Evolutionary conservation across 2,888 invertebrate species (phyloP).

Genomic region (Papilio protenor): DNA sequence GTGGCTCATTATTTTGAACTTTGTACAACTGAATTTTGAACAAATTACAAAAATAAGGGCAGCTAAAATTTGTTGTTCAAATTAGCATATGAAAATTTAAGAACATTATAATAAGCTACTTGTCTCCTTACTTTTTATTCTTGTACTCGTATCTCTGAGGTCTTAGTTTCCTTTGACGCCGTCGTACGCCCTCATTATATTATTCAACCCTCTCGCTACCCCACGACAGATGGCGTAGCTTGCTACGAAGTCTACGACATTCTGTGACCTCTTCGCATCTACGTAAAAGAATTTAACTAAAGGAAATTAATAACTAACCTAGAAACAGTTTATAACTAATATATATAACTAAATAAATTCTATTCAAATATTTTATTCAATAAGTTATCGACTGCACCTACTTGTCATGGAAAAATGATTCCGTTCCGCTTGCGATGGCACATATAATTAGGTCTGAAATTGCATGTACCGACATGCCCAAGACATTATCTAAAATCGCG

Average conservation of each 20-base stretch:
- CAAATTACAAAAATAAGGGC: neutral
- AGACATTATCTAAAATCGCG: conserved; percentile 47
- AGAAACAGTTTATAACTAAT: no score
- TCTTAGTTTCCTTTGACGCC: conserved; percentile 42
- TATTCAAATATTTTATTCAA: conserved; percentile 27
- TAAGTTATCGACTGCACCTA: neutral
- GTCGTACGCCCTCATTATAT: conserved; percentile 15
- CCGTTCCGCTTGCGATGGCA: conserved; percentile 15
- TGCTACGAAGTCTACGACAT: conserved; percentile 50
- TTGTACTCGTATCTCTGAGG: conserved; percentile 31
- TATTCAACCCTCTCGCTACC: conserved; percentile 64
- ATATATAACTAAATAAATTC: conserved; percentile 24
- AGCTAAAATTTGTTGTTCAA: neutral
- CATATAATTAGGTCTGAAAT: conserved; percentile 40
- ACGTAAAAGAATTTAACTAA: neutral
- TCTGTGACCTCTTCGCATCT: conserved; percentile 1
- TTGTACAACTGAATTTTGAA: no score
- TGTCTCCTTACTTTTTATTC: neutral
- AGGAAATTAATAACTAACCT: neutral
- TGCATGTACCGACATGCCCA: conserved; percentile 42
- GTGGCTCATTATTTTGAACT: neutral
- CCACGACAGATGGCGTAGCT: conserved; percentile 74
- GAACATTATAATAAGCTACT: neutral
- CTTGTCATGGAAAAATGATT: conserved; percentile 28
- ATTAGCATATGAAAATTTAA: neutral